Evolutionary conservation across 1,140 invertebrate species (phyloP).

Genomic region (Drosophila santomea): DNA sequence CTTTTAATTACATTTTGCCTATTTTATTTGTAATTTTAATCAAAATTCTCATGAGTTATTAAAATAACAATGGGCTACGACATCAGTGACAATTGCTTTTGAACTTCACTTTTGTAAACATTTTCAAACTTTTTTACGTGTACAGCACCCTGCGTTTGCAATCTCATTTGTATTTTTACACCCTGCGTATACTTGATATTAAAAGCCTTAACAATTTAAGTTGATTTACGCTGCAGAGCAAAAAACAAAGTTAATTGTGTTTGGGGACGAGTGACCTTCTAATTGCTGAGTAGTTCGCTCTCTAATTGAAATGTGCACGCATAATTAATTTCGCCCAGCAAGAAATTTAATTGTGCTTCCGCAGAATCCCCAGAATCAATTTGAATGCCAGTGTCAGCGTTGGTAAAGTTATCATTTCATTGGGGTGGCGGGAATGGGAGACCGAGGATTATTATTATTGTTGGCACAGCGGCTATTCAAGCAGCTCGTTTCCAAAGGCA

Average conservation of each 20-base stretch:
- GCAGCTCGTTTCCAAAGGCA: conserved; percentile 66
- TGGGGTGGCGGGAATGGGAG: not conserved
- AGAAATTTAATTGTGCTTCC: conserved; percentile 54
- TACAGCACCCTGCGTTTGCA: conserved; percentile 3
- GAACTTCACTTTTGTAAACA: no score
- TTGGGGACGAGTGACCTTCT: conserved; percentile 37
- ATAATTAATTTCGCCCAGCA: conserved; percentile 67
- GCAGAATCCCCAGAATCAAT: conserved; percentile 56
- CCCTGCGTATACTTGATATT: conserved; percentile 57
- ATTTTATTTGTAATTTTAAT: not conserved
- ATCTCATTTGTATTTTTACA: conserved; percentile 36
- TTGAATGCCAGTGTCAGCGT: conserved; percentile 34
- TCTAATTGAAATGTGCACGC: conserved; percentile 71
- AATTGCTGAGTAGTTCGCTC: conserved; percentile 40
- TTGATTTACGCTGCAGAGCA: conserved; percentile 60
- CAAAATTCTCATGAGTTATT: no score
- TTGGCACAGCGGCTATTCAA: conserved; percentile 69
- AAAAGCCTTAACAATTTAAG: conserved; percentile 57
- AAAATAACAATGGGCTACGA: no score
- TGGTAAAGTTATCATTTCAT: conserved; percentile 60
- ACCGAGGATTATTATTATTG: conserved; percentile 67
- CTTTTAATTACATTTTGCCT: no score
- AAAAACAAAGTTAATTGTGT: conserved; percentile 51
- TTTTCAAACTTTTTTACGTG: not conserved
- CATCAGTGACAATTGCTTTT: no score